Evolutionary conservation across 2,888 invertebrate species (phyloP).

Genomic region (Megastigmus dorsalis): DNA sequence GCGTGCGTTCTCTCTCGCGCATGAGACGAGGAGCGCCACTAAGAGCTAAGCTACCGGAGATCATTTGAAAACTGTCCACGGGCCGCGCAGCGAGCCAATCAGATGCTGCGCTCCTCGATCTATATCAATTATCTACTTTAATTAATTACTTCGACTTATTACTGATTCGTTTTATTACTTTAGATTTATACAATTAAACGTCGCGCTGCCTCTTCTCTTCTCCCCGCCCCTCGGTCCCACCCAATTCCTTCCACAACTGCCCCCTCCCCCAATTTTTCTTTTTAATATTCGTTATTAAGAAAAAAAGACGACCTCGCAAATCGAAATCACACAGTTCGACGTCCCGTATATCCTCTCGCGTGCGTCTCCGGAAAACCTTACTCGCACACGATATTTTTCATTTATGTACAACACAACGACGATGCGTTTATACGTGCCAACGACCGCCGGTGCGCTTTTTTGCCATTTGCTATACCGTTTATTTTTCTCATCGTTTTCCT

Average conservation of each 20-base stretch:
- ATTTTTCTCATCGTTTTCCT: background rate
- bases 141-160: conserved; percentile 71
- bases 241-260: too few relatives aligned
- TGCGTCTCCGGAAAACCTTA: conserved; percentile 37
- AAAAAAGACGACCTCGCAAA: conserved; percentile 23
- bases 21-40: conserved; percentile 68
- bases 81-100: conserved; percentile 73
- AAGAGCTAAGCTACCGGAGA: conserved; percentile 75
- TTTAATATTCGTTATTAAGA: conserved; percentile 14
- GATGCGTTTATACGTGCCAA: conserved; percentile 51
- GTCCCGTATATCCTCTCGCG: conserved; percentile 49
- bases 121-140: conserved; percentile 74
- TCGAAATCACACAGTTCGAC: conserved; percentile 45
- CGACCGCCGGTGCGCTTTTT: conserved; percentile 37
- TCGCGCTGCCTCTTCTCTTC: conserved; percentile 61
- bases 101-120: conserved; percentile 73
- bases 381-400: conserved; percentile 30
- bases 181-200: conserved; percentile 68
- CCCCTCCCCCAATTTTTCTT: conserved; percentile 57
- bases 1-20: conserved; percentile 39
- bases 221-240: too few relatives aligned
- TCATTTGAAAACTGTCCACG: conserved; percentile 75
- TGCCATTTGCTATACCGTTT: conserved; percentile 21
- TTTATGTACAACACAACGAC: conserved; percentile 42
- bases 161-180: conserved; percentile 65